Evolutionary conservation across 2,113 vertebrate species (phyloP).

Genomic region (Varanus komodoensis): DNA sequence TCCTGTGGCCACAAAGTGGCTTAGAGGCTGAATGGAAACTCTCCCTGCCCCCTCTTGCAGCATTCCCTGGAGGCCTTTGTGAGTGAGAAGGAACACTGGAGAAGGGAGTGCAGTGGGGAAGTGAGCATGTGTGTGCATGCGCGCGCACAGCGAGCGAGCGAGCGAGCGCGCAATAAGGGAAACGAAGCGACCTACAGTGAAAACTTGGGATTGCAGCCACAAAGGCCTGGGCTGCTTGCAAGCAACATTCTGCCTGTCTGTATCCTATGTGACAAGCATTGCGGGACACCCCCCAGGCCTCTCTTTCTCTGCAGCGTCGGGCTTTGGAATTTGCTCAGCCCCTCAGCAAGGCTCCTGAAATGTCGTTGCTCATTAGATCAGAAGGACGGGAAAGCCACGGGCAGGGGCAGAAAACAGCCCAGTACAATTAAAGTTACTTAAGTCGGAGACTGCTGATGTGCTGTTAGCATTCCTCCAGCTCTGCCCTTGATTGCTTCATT

Average conservation of each 20-base stretch:
- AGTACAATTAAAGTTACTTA: slow-evolving; percentile 59
- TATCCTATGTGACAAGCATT: not conserved
- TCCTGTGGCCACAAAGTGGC: slow-evolving; percentile 76
- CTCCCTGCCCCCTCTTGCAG: slow-evolving; percentile 54
- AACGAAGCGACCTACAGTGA: slow-evolving; percentile 46
- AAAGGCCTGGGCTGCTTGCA: not conserved
- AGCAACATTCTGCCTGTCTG: not conserved
- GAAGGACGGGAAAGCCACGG: slow-evolving; percentile 34
- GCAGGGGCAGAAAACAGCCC: slow-evolving; percentile 31
- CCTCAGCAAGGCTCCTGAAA: slow-evolving; percentile 48
- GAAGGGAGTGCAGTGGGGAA: slow-evolving; percentile 42
- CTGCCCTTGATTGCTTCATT: slow-evolving; percentile 44
- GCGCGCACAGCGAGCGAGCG: not conserved
- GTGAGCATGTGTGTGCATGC: too few relatives aligned
- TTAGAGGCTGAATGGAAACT: slow-evolving; percentile 78
- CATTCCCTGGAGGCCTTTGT: slow-evolving; percentile 67
- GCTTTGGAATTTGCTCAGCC: slow-evolving; percentile 50
- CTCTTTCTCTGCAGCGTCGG: not conserved
- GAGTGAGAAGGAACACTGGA: slow-evolving; percentile 58
- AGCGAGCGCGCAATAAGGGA: slow-evolving; percentile 67
- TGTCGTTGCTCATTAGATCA: slow-evolving; percentile 62
- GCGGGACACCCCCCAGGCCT: not conserved
- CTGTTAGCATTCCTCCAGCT: slow-evolving; percentile 50
- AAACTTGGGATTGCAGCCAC: slow-evolving; percentile 15
- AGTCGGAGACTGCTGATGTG: slow-evolving; percentile 36